Evolutionary conservation across 2,797 vertebrate species (phyloP).

Genomic region (Carcharodon carcharias): DNA sequence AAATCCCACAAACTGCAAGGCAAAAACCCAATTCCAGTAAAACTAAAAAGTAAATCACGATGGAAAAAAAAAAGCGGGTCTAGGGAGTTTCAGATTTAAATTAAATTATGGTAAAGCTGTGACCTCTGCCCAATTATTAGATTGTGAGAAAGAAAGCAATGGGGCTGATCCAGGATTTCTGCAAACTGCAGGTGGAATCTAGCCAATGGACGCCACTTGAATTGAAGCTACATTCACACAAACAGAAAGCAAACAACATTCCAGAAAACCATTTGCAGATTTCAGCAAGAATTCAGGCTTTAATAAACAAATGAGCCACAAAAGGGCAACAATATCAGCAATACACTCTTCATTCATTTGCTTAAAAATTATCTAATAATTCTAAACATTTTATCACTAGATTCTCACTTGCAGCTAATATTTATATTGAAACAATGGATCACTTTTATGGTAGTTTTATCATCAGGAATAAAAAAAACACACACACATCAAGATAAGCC

Average conservation of each 20-base stretch:
- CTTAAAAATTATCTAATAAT: not conserved
- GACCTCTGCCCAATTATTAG: not conserved
- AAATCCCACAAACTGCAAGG: not conserved
- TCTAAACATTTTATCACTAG: not conserved
- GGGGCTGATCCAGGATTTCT: not conserved
- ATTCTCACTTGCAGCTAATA: not conserved
- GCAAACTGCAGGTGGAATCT: not conserved
- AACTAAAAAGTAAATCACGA: not conserved
- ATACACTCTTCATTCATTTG: not conserved
- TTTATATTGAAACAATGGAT: not conserved
- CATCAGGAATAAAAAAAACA: not conserved
- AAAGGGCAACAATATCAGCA: not conserved
- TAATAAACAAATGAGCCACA: not conserved
- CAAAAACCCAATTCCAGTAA: not conserved
- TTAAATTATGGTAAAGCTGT: not conserved
- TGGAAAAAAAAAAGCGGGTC: not conserved
- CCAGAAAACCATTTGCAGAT: not conserved
- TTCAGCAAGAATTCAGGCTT: not conserved
- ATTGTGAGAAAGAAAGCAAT: not conserved
- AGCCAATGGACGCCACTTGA: not conserved
- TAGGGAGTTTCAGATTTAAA: not conserved
- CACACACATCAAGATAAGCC: not conserved
- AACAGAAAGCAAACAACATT: not conserved
- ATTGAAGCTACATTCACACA: not conserved
- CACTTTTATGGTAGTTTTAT: not conserved